phyloP scores from a whole-genome alignment of 2,888 invertebrate species.

The Andrena camellia region DNA sequence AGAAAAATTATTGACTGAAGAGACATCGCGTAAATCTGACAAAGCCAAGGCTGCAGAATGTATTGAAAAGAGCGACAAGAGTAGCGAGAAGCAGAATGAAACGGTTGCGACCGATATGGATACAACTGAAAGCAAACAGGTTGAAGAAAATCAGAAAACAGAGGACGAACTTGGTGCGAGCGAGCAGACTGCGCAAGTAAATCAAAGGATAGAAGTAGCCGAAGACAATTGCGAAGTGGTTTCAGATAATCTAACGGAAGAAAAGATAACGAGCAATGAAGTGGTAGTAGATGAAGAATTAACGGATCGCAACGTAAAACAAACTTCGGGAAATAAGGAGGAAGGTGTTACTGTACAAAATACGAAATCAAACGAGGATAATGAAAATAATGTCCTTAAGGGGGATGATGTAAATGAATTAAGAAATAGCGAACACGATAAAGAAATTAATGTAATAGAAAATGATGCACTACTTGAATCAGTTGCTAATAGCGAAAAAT shows the following conservation, averaged over 20 bases:
- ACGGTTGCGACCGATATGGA: neutral
- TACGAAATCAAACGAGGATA: constrained; percentile 7
- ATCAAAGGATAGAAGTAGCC: constrained; percentile 5
- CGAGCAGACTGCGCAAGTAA: neutral
- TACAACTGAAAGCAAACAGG: neutral
- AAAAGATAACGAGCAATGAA: constrained; percentile 6
- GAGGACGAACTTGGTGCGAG: neutral
- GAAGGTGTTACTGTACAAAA: constrained; percentile 3
- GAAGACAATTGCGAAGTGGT: neutral
- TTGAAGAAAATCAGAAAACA: neutral
- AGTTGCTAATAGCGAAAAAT: constrained; percentile 7
- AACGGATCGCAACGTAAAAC: neutral
- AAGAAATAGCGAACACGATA: constrained; percentile 15
- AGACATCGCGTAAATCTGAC: neutral
- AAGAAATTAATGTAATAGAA: constrained; percentile 10
- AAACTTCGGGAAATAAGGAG: constrained; percentile 25
- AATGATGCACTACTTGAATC: constrained; percentile 10
- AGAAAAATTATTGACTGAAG: constrained; percentile 38
- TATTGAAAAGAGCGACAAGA: constrained; percentile 22
- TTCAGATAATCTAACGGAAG: neutral
- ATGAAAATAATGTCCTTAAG: constrained; percentile 9
- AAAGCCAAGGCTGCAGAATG: constrained; percentile 10
- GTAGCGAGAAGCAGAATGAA: constrained; percentile 33
- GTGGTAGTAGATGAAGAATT: neutral
- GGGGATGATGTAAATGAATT: constrained; percentile 6